Evolutionary conservation across 1,140 invertebrate species (phyloP).

Genomic region (Euwallacea fornicatus): DNA sequence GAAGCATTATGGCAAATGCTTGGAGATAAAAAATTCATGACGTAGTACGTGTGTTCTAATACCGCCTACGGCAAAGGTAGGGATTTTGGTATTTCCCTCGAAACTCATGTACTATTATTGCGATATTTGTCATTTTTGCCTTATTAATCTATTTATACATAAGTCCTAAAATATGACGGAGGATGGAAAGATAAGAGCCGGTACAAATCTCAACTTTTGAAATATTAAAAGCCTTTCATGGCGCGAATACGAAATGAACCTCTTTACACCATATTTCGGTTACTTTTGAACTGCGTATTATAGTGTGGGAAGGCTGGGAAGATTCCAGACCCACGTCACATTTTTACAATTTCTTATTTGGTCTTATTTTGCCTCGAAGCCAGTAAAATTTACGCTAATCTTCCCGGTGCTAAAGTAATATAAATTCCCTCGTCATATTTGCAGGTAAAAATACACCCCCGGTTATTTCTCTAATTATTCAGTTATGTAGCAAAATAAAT

Average conservation of each 20-base stretch:
- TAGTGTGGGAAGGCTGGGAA: not conserved
- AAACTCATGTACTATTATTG: slow-evolving; percentile 15
- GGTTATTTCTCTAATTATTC: not conserved
- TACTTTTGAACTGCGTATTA: slow-evolving; percentile 18
- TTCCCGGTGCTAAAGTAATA: not conserved
- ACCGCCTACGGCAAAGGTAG: slow-evolving; percentile 19
- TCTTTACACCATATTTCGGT: slow-evolving; percentile 14
- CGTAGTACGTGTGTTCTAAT: slow-evolving; percentile 5
- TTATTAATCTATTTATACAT: slow-evolving; percentile 33
- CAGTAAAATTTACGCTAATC: not conserved
- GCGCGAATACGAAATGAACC: slow-evolving; percentile 25
- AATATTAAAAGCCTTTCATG: slow-evolving; percentile 30
- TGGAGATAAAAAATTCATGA: slow-evolving; percentile 26
- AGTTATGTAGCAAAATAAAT: not conserved
- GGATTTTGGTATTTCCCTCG: not conserved
- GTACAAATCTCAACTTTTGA: slow-evolving; percentile 30
- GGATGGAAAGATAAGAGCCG: slow-evolving; percentile 24
- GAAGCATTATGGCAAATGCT: slow-evolving; percentile 13
- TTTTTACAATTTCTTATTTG: slow-evolving; percentile 1
- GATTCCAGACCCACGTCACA: not conserved
- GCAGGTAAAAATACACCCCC: slow-evolving; percentile 1
- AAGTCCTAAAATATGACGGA: slow-evolving; percentile 27
- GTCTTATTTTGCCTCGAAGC: not conserved
- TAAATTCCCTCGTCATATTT: not conserved
- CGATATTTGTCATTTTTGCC: slow-evolving; percentile 28